Evolutionary conservation across 2,888 invertebrate genomes (phyloP).

Genomic region (Notocelia uddmanniana): DNA sequence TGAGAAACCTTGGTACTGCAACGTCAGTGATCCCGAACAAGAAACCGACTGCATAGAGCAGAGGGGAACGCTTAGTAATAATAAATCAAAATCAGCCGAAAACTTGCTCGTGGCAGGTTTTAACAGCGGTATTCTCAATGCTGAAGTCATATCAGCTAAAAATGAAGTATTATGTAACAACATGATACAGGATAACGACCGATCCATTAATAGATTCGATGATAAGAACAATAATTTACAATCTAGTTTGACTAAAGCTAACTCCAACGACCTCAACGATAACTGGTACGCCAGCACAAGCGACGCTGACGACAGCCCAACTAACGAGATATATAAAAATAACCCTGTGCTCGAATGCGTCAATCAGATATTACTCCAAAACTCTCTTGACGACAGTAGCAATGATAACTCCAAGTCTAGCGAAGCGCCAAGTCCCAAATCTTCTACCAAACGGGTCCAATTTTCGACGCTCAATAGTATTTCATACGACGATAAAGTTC

Average conservation of each 20-base stretch:
- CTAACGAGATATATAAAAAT: conserved; percentile 90
- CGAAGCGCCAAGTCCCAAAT: conserved; percentile 79
- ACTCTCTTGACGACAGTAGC: conserved; percentile 87
- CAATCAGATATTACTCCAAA: conserved; percentile 93
- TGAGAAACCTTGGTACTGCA: conserved; percentile 84
- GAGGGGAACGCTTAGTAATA: conserved; percentile 64
- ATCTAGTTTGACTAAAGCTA: conserved; percentile 61
- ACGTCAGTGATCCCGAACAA: conserved; percentile 82
- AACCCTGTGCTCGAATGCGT: conserved; percentile 95
- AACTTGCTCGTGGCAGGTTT: conserved; percentile 68
- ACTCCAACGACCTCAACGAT: conserved; percentile 85
- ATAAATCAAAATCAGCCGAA: conserved; percentile 74
- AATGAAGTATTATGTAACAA: conserved; percentile 79
- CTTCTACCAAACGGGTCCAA: conserved; percentile 86
- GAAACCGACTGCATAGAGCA: conserved; percentile 75
- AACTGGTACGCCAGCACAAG: conserved; percentile 94
- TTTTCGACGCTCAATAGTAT: conserved; percentile 88
- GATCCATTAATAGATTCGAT: conserved; percentile 65
- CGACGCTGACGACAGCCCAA: conserved; percentile 91
- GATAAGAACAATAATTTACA: conserved; percentile 74
- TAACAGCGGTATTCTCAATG: conserved; percentile 66
- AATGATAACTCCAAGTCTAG: conserved; percentile 81
- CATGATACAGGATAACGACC: conserved; percentile 67
- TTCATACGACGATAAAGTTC: conserved; percentile 80
- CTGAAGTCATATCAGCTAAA: conserved; percentile 74